Conservation (phyloP, 1,140 invertebrate species). For the Marisa cornuarietis region DNA sequence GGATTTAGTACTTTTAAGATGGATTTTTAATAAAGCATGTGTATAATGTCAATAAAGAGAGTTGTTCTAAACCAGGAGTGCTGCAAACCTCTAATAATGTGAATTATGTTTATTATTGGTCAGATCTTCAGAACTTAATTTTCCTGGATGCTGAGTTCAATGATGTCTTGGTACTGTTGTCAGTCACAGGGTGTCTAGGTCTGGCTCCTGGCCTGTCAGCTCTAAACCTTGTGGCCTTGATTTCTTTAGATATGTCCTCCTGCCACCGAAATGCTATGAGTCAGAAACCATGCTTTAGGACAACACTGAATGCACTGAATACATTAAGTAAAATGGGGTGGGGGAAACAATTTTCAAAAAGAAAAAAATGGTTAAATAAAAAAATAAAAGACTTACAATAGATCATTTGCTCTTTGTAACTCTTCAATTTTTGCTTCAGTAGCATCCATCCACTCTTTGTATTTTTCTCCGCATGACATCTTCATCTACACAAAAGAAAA, state of each 20-base stretch:
- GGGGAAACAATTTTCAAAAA: no score
- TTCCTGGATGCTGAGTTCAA: no score
- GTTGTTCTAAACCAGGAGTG: no score
- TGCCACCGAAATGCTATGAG: background rate
- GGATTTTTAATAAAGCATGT: no score
- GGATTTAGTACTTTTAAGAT: no score
- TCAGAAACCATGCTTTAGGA: no score
- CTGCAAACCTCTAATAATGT: no score
- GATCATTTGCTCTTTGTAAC: constrained; percentile 39
- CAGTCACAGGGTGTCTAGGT: background rate
- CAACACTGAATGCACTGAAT: no score
- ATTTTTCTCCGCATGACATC: constrained; percentile 42
- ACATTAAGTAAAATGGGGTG: background rate
- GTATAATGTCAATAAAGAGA: no score
- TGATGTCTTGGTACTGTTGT: no score
- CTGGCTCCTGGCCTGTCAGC: constrained; percentile 29
- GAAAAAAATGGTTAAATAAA: background rate
- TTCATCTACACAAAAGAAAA: constrained; percentile 33
- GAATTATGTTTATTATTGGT: no score
- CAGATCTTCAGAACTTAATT: no score
- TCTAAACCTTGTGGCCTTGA: constrained; percentile 24
- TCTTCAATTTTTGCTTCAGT: constrained; percentile 49
- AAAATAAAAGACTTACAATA: constrained; percentile 35
- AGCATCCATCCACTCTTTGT: constrained; percentile 48
- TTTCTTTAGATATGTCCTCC: constrained; percentile 30